Evolutionary conservation across 2,888 invertebrate species (phyloP).

Genomic region (Phytoseiulus persimilis): DNA sequence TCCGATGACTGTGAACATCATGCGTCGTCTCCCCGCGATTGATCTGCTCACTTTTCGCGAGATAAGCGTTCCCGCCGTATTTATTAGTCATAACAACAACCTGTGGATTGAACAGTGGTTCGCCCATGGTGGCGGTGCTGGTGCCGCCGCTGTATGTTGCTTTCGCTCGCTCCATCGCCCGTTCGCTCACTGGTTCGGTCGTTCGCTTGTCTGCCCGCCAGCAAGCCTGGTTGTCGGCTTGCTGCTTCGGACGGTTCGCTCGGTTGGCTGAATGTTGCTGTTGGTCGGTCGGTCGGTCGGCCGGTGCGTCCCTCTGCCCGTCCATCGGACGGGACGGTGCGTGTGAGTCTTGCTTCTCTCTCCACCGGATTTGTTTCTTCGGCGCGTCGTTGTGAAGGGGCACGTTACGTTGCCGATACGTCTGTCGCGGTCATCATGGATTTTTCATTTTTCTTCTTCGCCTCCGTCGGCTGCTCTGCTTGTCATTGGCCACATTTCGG

Average conservation of each 20-base stretch:
- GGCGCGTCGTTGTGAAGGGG: constrained; percentile 5
- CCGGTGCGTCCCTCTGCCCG: not conserved
- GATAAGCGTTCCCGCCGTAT: not conserved
- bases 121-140: not conserved
- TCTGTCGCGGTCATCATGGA: not conserved
- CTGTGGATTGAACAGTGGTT: not conserved
- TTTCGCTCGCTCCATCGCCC: not conserved
- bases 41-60: not conserved
- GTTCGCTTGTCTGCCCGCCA: not conserved
- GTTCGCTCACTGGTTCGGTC: not conserved
- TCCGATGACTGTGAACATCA: not conserved
- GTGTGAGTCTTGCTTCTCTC: not conserved
- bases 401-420: constrained; percentile 5
- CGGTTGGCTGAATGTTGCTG: not conserved
- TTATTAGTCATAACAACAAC: constrained; percentile 5
- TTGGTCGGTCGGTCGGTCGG: not conserved
- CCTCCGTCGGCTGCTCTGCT: not conserved
- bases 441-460: not conserved
- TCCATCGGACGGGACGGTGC: not conserved
- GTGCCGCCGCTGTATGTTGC: not conserved
- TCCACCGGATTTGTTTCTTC: constrained; percentile 5
- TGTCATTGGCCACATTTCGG: not conserved
- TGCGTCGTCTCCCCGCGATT: not conserved
- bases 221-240: not conserved
- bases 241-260: not conserved